These are phyloP conservation scores for Hartigia nigra DNA, from an alignment of 2,888 invertebrate genomes.

Conservation along the genomic window DNA sequence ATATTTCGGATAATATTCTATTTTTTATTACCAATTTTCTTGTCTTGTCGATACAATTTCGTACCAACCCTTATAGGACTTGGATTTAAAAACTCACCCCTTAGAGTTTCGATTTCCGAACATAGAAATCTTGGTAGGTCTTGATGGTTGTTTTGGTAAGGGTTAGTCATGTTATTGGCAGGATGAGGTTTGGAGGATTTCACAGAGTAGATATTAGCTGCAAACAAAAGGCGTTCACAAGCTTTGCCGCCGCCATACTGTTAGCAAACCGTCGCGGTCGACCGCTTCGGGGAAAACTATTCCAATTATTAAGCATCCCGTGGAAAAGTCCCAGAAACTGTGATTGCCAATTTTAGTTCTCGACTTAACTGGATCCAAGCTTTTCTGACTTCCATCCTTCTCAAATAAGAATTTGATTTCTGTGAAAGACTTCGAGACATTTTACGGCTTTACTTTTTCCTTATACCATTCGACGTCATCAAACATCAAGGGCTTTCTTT, in stretches of 20 bases:
- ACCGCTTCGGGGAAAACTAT: constrained; percentile 31
- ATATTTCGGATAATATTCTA: neutral
- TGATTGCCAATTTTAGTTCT: constrained; percentile 41
- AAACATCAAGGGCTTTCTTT: neutral
- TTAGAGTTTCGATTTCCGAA: neutral
- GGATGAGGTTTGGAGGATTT: neutral
- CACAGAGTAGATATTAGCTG: neutral
- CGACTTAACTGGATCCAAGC: neutral
- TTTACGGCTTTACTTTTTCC: neutral
- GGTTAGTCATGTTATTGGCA: neutral
- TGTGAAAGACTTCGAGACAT: neutral
- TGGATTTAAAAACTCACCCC: neutral
- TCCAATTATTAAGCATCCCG: constrained; percentile 44
- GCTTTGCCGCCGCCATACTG: neutral
- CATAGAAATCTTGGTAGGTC: neutral
- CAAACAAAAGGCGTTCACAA: neutral
- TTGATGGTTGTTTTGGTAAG: neutral
- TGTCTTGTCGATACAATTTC: neutral
- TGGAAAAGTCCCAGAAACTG: constrained; percentile 40
- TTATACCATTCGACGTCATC: neutral
- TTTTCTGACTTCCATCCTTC: neutral
- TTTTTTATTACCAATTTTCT: neutral
- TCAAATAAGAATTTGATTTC: neutral
- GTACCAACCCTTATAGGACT: neutral
- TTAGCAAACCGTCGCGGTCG: neutral